Base-by-base conservation (phyloP, 2,797 vertebrate genomes). In the Sebastes oblongus region DNA sequence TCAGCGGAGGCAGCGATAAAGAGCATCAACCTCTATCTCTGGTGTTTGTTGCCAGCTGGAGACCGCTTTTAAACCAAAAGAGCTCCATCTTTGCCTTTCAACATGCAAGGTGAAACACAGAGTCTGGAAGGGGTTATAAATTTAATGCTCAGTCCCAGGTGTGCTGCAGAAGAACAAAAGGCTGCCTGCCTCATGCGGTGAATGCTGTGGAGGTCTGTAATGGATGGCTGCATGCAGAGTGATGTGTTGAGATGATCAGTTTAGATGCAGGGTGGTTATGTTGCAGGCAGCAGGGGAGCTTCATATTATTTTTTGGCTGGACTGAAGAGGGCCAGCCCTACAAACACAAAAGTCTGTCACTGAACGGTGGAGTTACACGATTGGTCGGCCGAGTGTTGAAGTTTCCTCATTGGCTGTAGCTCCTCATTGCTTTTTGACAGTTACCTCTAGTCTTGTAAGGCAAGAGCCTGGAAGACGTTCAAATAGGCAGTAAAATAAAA, bases 1-100 rank as follows among this genome's bases (percentile, higher is more conserved):
- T 89, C 73, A 32, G 86, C 27, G 18, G 77, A 84, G 75, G 89
- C 80, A 81, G 87, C 55, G 3, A 66, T 75, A 66, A 71, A 88
- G 86, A 88, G 85, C 78, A 73, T 87, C 65, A 70, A 90, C 91
- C 91, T 92, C 87, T 78, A 36, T 83, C 87, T 88, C 54, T 77
- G 72, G 55, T 89, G 87, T 92, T 92, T 92, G 87, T 80, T 80
- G 81, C 85, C 84, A 90, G 89, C 89, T 88, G 84, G 89, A 90
- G 78, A 78, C 80, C 12, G 46, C 86, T 85, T 92, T 93, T 73
- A 84, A 90, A 92, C 69, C 82, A 56, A 18, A 20, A 61, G 50
- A 81, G 66, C 83, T 76, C 62, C 83, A 68, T 58, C 74, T 92
- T 75, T 90, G 52, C 71, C 88, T 92, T 91, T 89, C 74, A 88